Conservation (phyloP, 1,140 invertebrate species). For the Gryon sp. region DNA sequence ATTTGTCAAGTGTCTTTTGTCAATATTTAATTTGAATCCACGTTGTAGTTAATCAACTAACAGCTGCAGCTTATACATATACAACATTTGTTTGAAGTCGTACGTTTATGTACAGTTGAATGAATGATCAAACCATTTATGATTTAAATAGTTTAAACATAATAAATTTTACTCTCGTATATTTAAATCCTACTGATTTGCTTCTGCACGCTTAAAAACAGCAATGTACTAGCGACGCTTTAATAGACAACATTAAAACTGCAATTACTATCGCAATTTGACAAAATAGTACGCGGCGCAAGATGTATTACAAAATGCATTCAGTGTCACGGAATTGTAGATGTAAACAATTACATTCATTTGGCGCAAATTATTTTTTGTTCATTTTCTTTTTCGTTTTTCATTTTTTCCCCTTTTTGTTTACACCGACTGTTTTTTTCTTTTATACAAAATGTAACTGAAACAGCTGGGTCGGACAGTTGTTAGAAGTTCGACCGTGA, state of each 20-base stretch:
- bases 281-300: too few species aligned
- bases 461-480: too few species aligned
- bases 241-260: constrained; percentile 55
- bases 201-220: constrained; percentile 64
- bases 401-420: too few species aligned
- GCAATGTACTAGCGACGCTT: constrained; percentile 63
- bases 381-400: too few species aligned
- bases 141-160: constrained; percentile 46
- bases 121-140: constrained; percentile 37
- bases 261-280: too few species aligned
- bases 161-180: constrained; percentile 53
- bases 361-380: constrained; percentile 4
- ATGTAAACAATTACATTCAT: constrained; percentile 21
- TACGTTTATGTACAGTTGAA: constrained; percentile 30
- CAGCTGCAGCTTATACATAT: neutral
- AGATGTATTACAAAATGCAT: constrained; percentile 19
- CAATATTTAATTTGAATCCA: constrained; percentile 33
- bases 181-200: constrained; percentile 48
- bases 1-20: constrained; percentile 41
- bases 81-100: constrained; percentile 15
- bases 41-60: neutral
- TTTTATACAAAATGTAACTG: too few species aligned
- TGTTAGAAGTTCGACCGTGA: too few species aligned
- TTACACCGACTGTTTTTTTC: too few species aligned
- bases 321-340: neutral